Conservation (phyloP, 2,797 vertebrate species). For the Anomalospiza imberbis region DNA sequence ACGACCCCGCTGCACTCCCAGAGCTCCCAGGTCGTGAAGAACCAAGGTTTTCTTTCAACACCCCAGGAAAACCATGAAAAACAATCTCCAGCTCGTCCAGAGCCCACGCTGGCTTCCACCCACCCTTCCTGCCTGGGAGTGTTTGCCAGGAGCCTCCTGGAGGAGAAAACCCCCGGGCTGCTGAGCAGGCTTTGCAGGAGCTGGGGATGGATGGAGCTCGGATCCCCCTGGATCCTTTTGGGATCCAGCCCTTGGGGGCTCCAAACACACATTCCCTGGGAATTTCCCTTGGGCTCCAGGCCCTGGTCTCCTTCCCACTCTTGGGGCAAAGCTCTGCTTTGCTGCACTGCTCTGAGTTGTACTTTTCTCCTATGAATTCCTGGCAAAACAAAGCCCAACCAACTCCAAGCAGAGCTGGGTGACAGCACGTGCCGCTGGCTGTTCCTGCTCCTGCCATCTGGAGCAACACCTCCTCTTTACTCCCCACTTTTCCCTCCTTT, state of each 20-base stretch:
- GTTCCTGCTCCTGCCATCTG: not conserved
- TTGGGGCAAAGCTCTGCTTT: accelerated
- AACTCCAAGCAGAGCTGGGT: not conserved
- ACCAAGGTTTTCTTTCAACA: not conserved
- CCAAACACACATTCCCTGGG: not conserved
- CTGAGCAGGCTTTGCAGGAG: not conserved
- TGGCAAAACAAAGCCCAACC: not conserved
- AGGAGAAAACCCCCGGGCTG: not conserved
- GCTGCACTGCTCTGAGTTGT: not conserved
- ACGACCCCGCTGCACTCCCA: not conserved
- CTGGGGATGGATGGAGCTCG: not conserved
- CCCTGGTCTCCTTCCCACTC: not conserved
- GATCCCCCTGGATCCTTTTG: not conserved
- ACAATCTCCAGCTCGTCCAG: not conserved
- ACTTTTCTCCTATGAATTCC: not conserved
- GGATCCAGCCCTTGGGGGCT: not conserved
- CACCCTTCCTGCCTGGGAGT: accelerated
- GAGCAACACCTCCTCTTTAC: not conserved
- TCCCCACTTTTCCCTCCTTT: not conserved
- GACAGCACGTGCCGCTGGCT: not conserved
- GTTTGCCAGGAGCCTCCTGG: not conserved
- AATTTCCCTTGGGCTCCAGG: not conserved
- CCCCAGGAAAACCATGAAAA: not conserved
- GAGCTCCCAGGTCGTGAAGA: not conserved
- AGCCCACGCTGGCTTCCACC: not conserved